phyloP scores from a whole-genome alignment of 1,140 invertebrate species.

The Calephelis nemesis region DNA sequence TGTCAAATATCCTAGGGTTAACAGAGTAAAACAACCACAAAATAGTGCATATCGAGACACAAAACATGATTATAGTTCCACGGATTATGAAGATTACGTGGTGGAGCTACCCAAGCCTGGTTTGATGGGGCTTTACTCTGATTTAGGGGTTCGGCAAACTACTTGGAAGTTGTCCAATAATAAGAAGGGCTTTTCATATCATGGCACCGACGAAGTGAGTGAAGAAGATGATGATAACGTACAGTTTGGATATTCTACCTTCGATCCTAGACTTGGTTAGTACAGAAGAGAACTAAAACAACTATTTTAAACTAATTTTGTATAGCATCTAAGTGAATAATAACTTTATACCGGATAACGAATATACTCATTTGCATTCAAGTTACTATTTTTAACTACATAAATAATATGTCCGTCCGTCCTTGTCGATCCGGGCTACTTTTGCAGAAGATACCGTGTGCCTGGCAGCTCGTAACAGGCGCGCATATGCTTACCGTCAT shows the following conservation, averaged over 20 bases:
- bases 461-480: too few species aligned
- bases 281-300: not conserved
- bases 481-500: too few species aligned
- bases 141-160: conserved; percentile 40
- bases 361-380: too few species aligned
- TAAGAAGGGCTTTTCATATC: conserved; percentile 42
- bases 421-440: too few species aligned
- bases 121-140: conserved; percentile 59
- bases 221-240: conserved; percentile 38
- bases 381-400: too few species aligned
- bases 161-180: conserved; percentile 42
- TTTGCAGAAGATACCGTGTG: too few species aligned
- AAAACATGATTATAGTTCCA: conserved; percentile 39
- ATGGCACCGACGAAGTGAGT: conserved; percentile 39
- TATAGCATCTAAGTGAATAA: too few species aligned
- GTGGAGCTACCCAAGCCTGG: conserved; percentile 62
- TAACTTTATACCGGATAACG: too few species aligned
- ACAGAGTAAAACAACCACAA: conserved; percentile 30
- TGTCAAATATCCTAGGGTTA: conserved; percentile 53
- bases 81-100: conserved; percentile 50
- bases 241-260: conserved; percentile 54
- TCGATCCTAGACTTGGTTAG: conserved; percentile 63
- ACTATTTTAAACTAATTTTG: too few species aligned
- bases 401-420: too few species aligned
- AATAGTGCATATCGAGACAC: conserved; percentile 30